phyloP scores from a whole-genome alignment of 2,113 vertebrate genomes.

The Prolemur simus region DNA sequence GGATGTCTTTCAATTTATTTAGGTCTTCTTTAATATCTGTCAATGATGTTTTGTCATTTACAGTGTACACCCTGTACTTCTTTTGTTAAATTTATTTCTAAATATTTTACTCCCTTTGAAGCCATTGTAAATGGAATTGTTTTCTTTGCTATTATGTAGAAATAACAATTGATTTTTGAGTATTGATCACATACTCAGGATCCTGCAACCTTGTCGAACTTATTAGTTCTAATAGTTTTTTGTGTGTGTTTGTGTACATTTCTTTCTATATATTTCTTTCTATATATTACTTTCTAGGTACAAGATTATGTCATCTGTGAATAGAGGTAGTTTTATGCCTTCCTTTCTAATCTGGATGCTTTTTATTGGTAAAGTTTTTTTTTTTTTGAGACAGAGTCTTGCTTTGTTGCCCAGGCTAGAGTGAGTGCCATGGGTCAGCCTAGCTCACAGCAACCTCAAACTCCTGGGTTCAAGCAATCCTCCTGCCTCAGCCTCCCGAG shows the following conservation, averaged over 20 bases:
- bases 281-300: no score
- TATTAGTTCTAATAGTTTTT: neutral
- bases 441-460: no score
- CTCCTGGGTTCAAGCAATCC: no score
- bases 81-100: neutral
- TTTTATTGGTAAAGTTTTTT: no score
- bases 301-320: neutral
- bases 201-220: neutral
- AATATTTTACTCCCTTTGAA: neutral
- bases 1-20: neutral
- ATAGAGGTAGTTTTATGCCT: neutral
- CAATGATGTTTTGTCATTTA: neutral
- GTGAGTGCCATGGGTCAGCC: no score
- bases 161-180: neutral
- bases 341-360: neutral
- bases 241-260: neutral
- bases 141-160: neutral
- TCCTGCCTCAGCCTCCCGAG: no score
- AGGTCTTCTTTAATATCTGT: neutral
- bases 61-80: neutral
- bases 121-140: neutral
- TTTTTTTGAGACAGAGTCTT: no score
- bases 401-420: no score
- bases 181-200: neutral
- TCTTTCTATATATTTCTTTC: neutral